Percentiles rank a stretch among this genome's conserved stretches.
phyloP scores from a whole-genome alignment of 2,888 invertebrate genomes.

The Mayetiola destructor region DNA sequence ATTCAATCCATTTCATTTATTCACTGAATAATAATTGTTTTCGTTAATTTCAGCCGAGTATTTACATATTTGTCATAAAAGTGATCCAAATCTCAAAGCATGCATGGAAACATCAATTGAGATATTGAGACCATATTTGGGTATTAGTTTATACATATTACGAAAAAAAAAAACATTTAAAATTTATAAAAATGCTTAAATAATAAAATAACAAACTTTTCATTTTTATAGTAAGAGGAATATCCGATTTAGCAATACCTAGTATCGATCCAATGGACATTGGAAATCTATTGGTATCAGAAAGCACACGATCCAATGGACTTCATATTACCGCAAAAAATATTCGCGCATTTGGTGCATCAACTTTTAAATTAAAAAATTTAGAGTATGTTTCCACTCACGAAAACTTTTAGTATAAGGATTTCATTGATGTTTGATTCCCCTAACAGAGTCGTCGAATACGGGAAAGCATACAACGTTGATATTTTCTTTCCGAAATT shows the following conservation, averaged over 20 bases:
- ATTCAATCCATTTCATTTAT: background rate
- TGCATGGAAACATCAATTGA: background rate
- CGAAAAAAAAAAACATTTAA: too few relatives aligned
- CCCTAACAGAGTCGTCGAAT: constrained; percentile 30
- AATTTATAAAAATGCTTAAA: too few relatives aligned
- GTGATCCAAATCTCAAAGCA: background rate
- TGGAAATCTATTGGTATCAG: constrained; percentile 16
- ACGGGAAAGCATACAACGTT: constrained; percentile 29
- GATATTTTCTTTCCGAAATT: constrained; percentile 39
- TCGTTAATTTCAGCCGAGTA: background rate
- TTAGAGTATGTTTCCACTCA: constrained; percentile 11
- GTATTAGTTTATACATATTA: too few relatives aligned
- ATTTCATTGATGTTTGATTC: constrained; percentile 1
- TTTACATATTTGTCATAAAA: constrained; percentile 2
- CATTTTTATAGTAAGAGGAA: constrained; percentile 29
- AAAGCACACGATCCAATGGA: constrained; percentile 14
- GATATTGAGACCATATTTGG: background rate
- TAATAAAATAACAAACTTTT: too few relatives aligned
- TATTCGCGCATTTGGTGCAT: constrained; percentile 16
- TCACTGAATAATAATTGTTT: background rate
- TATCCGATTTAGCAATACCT: constrained; percentile 40
- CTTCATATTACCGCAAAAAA: constrained; percentile 15
- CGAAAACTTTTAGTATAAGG: background rate
- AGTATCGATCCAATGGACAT: constrained; percentile 41
- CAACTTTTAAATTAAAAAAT: constrained; percentile 15